Base-by-base conservation (phyloP, 1,140 invertebrate species). In the Phocides pigmalion region DNA sequence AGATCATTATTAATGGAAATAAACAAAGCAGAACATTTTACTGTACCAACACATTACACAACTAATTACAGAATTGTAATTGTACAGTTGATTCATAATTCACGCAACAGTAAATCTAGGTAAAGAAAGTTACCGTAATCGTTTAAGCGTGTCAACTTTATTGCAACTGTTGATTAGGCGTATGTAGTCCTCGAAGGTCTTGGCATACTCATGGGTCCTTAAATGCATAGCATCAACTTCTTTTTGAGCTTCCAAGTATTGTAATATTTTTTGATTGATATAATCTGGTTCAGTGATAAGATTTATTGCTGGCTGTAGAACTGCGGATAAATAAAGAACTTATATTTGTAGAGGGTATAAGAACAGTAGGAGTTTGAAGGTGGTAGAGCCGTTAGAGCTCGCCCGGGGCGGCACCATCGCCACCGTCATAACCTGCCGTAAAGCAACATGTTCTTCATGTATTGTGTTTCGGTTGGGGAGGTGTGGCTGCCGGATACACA, bases 151-250 rank as follows among this genome's bases (percentile, higher is more conserved):
- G 78, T 97, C 96, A 46, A 97, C 84, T 87, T 97, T 96, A 70
- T 94, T 94, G 37, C 95, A 96, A 66, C 93, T 95, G 70, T 97
- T 95, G 49, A 98, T 97, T 77, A 97, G 94, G 64, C 96, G 94
- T 41, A 98, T 94, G 82, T 98, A 97, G 66, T 98, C 97, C 85
- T 98, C 97, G 84, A 97, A 98, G 11, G 95, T 97, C 63, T 96
- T 96, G 0, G 97, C 96, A 86, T 97, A 97, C 67, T 97, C 96
- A 71, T 97, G 97, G 0, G 96, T 97, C 65, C 95, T 94, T 42
- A 95, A 93, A 66, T 96, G 96, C 85, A 97, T 95, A 9, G 95
- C 96, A 42, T 95, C 94, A 3, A 95, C 93, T 54, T 96, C 93
- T 71, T 97, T 94, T 61, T 96, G 95, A 0, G 95, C 94, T 81